Percentiles rank a stretch among this genome's conserved stretches.
phyloP scores from a whole-genome alignment of 2,888 invertebrate genomes.

The Hecatera dysodea region DNA sequence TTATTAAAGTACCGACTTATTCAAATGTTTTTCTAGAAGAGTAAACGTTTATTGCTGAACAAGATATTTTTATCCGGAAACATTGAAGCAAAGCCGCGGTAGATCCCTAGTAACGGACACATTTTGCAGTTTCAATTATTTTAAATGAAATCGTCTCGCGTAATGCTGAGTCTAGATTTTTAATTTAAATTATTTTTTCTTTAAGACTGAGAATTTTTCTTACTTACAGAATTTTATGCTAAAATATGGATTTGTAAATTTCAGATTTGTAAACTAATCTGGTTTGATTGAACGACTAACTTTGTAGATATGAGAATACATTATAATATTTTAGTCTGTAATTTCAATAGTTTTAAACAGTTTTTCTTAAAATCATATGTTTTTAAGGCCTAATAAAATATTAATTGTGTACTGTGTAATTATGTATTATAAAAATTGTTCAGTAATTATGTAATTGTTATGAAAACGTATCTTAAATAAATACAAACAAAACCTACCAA shows the following conservation, averaged over 20 bases:
- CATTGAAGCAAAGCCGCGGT: not conserved
- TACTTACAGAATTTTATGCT: conserved; percentile 12
- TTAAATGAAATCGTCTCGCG: conserved; percentile 31
- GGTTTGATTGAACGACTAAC: not conserved
- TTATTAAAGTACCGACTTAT: no score
- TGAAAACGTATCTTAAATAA: no score
- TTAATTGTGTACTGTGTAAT: no score
- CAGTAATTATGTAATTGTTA: no score
- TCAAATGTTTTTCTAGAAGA: no score
- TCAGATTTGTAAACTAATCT: conserved; percentile 11
- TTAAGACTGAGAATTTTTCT: conserved; percentile 3
- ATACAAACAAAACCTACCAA: no score
- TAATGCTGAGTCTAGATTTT: conserved; percentile 2
- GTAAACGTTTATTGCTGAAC: conserved; percentile 6
- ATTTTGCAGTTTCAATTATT: conserved; percentile 30
- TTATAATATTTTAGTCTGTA: not conserved
- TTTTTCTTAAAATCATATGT: no score
- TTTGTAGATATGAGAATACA: not conserved
- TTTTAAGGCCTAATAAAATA: no score
- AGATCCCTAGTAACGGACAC: not conserved
- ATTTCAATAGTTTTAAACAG: not conserved
- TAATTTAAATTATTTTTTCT: conserved; percentile 19
- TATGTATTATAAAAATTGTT: no score
- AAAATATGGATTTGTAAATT: conserved; percentile 11
- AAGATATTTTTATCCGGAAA: conserved; percentile 14